A percentile compares a stretch with the other conserved stretches of the same genome.
These are phyloP conservation scores for Nyctalus aviator DNA, from an alignment of 2,797 vertebrate species.

Conservation along the genomic window DNA sequence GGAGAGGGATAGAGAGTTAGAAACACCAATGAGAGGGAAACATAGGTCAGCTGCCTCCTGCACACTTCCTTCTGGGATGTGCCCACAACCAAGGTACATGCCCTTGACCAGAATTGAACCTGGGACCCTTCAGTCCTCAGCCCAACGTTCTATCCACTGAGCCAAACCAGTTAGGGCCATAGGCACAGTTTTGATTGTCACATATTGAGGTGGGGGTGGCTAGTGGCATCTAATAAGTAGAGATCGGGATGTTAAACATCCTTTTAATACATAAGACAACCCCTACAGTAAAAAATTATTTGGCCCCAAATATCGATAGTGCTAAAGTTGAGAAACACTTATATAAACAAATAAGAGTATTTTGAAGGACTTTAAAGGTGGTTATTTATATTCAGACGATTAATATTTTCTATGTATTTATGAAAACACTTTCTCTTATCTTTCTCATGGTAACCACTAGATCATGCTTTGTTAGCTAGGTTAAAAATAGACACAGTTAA, in stretches of 20 bases:
- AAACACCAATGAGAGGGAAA: too few relatives aligned
- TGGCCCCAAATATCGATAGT: neutral
- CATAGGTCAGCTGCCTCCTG: too few relatives aligned
- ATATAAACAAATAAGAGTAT: neutral
- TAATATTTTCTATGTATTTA: conserved; percentile 40
- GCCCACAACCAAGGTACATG: too few relatives aligned
- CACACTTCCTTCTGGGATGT: too few relatives aligned
- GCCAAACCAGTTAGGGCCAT: neutral
- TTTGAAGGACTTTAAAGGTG: neutral
- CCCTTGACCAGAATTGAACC: too few relatives aligned
- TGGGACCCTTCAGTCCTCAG: too few relatives aligned
- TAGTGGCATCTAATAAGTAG: neutral
- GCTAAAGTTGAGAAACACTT: neutral
- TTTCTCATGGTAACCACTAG: neutral
- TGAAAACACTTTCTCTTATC: conserved; percentile 26
- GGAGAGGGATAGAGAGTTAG: too few relatives aligned
- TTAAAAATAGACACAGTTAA: conserved; percentile 55
- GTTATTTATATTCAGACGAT: neutral
- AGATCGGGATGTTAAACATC: neutral
- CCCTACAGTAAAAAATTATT: neutral
- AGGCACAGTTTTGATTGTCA: neutral
- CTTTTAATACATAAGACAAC: neutral
- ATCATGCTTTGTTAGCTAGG: neutral
- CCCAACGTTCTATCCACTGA: too few relatives aligned
- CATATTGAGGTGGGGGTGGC: neutral